phyloP scores from a whole-genome alignment of 2,888 invertebrate genomes.

The Cacoxenus indagator region DNA sequence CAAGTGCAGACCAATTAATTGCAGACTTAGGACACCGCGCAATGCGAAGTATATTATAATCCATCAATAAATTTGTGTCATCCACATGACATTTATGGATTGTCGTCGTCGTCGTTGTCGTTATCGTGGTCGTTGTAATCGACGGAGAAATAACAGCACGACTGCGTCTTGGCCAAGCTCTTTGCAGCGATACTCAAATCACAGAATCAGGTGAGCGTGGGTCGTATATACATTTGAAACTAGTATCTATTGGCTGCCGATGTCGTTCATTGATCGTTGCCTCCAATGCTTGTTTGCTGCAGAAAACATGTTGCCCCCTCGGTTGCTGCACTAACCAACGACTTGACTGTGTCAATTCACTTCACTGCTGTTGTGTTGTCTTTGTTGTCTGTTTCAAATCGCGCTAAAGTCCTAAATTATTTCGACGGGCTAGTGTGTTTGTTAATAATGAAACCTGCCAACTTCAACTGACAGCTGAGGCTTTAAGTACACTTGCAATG shows the following conservation, averaged over 20 bases:
- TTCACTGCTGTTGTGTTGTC: conserved; percentile 1
- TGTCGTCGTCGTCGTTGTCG: conserved; percentile 31
- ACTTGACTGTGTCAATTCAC: not conserved
- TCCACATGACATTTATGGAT: conserved; percentile 58
- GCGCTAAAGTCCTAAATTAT: not conserved
- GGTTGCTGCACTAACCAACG: too few species aligned
- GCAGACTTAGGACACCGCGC: not conserved
- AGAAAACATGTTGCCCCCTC: too few species aligned
- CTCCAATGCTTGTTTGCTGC: too few species aligned
- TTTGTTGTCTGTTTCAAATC: conserved; percentile 23
- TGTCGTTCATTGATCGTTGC: too few species aligned
- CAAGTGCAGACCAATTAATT: conserved; percentile 23
- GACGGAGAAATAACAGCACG: too few species aligned
- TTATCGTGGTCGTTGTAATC: not conserved
- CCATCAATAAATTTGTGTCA: conserved; percentile 60
- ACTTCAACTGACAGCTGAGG: not conserved
- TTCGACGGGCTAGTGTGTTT: not conserved
- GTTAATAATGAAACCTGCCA: not conserved
- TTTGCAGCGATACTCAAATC: not conserved
- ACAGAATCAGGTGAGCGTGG: not conserved
- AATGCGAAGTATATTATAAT: conserved; percentile 46
- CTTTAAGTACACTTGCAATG: not conserved
- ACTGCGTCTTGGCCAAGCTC: not conserved
- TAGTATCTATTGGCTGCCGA: too few species aligned
- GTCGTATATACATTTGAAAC: too few species aligned